Percentiles rank a stretch among this genome's conserved stretches.
Conservation (phyloP, 2,797 vertebrate genomes). For the Halcyon badia region DNA sequence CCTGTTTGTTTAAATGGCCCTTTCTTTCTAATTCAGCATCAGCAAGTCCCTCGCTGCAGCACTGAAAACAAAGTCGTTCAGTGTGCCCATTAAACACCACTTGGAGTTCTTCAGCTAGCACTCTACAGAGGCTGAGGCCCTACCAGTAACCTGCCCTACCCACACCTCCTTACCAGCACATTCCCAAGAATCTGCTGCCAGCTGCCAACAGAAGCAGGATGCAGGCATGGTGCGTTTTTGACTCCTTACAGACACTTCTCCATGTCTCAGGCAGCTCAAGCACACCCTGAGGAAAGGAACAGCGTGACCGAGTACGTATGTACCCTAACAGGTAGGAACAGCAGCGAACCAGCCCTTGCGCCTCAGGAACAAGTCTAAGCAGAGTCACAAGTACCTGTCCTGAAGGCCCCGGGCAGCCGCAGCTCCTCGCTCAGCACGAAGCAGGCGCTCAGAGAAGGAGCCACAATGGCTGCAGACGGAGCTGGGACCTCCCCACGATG, state of each 20-base stretch:
- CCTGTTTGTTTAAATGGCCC: neutral
- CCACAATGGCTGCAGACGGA: fast-evolving
- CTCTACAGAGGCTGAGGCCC: neutral
- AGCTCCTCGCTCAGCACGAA: neutral
- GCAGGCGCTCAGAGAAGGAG: fast-evolving
- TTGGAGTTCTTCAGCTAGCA: neutral
- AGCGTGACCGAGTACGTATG: fast-evolving
- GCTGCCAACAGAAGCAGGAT: neutral
- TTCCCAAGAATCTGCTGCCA: neutral
- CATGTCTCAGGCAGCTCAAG: neutral
- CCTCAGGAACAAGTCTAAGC: fast-evolving
- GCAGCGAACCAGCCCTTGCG: neutral
- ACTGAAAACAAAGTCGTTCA: neutral
- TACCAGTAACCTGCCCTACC: neutral
- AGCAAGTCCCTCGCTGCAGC: neutral
- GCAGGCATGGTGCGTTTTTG: neutral
- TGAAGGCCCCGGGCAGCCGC: fast-evolving
- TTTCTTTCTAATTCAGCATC: neutral
- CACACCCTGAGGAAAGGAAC: neutral
- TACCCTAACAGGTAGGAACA: fast-evolving
- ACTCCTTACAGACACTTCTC: neutral
- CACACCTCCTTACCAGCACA: neutral
- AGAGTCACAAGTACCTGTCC: neutral
- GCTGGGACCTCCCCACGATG: no score
- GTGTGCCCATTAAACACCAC: neutral